A percentile compares a stretch with the other conserved stretches of the same genome.
Evolutionary conservation across 2,888 invertebrate genomes (phyloP).

Genomic region (Archaeoteleia sp.): DNA sequence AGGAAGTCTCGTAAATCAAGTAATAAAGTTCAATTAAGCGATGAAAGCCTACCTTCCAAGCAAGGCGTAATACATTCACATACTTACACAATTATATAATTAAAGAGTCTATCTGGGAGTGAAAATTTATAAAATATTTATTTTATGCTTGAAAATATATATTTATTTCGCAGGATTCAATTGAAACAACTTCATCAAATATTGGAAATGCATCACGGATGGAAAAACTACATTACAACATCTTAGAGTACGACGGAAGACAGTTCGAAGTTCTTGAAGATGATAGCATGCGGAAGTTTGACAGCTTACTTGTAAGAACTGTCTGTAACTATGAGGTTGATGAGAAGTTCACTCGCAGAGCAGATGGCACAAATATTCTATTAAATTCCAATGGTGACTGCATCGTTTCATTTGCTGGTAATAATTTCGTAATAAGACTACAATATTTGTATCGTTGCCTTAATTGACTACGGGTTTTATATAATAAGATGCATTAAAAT

Average conservation of each 20-base stretch:
- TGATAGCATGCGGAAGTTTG: constrained; percentile 61
- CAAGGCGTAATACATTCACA: no score
- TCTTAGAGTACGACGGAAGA: constrained; percentile 64
- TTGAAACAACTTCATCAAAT: constrained; percentile 28
- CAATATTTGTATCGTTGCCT: constrained; percentile 14
- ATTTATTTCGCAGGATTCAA: constrained; percentile 24
- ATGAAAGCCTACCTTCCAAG: no score
- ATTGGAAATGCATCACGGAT: constrained; percentile 43
- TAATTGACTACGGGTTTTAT: no score
- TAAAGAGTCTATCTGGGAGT: not conserved
- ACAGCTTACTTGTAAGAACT: constrained; percentile 66
- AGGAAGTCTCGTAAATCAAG: no score
- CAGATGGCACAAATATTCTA: constrained; percentile 66
- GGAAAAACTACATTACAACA: constrained; percentile 59
- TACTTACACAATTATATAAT: no score
- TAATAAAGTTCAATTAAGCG: no score
- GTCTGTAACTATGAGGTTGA: constrained; percentile 65
- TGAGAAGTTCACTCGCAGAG: constrained; percentile 67
- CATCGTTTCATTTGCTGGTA: constrained; percentile 66
- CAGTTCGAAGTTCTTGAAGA: constrained; percentile 64
- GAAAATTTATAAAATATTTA: not conserved
- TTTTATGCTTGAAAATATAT: constrained; percentile 15
- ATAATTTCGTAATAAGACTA: constrained; percentile 21
- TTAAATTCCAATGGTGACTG: constrained; percentile 64
- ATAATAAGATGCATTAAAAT: no score